Evolutionary conservation across 2,888 invertebrate species (phyloP).

Genomic region (Glomeris marginata): DNA sequence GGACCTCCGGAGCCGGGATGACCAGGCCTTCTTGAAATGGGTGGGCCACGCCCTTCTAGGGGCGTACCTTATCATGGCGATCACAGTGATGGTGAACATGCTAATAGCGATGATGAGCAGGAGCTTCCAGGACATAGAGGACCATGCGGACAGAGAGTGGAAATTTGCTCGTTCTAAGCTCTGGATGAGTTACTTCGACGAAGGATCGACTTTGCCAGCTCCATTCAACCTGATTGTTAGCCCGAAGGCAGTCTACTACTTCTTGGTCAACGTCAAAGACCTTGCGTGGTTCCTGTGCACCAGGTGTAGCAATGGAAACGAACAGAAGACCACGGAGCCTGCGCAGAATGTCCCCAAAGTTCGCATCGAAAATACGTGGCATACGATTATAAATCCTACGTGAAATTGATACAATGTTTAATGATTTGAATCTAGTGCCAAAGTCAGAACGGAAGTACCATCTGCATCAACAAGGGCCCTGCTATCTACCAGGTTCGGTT

Average conservation of each 20-base stretch:
- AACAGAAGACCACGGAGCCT: no score
- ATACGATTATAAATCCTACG: no score
- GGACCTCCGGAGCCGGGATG: conserved; percentile 25
- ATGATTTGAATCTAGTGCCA: no score
- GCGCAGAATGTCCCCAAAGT: no score
- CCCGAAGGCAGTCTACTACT: conserved; percentile 34
- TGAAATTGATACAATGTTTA: no score
- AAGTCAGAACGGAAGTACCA: no score
- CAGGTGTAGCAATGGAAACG: background rate
- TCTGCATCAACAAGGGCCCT: no score
- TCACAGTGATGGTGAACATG: conserved; percentile 36
- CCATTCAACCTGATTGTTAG: conserved; percentile 40
- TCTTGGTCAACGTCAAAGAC: conserved; percentile 19
- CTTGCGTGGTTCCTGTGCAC: conserved; percentile 15
- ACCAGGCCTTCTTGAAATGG: conserved; percentile 30
- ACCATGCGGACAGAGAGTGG: conserved; percentile 42
- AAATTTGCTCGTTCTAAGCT: conserved; percentile 40
- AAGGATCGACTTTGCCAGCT: conserved; percentile 38
- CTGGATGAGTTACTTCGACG: conserved; percentile 43
- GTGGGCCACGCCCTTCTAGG: conserved; percentile 32
- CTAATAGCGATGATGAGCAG: conserved; percentile 37
- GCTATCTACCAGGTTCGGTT: no score
- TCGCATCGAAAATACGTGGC: no score
- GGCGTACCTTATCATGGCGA: conserved; percentile 34
- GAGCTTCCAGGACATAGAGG: conserved; percentile 36